Evolutionary conservation across 2,113 vertebrate species (phyloP), one percentile per base, ranked within the genome.

Genomic region (Nanorana parkeri): DNA sequence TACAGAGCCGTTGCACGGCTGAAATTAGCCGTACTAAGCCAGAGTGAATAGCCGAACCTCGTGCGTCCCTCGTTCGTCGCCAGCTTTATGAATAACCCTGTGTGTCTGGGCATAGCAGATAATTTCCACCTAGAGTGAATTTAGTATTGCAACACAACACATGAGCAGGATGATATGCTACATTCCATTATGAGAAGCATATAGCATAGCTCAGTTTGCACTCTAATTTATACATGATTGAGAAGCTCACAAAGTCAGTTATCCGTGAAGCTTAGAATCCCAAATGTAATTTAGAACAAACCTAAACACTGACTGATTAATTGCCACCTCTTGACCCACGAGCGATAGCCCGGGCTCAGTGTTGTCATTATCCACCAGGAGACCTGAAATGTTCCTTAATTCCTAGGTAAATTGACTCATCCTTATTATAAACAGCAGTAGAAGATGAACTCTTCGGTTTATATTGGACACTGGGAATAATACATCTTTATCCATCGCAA

Each of bases 281-380:
- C 91, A 91, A 47, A 94, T 94, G 94, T 95, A 90, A 95, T 96
- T 94, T 94, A 89, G 93, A 89, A 84, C 3, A 95, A 95, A 94
- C 92, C 93, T 95, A 97, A 98, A 96, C 96, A 96, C 90, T 94
- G 60, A 90, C 94, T 97, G 96, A 98, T 97, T 94, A 96, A 98
- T 98, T 88, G 85, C 89, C 91, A 92, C 93, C 94, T 95, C 88
- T 90, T 94, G 92, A 94, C 94, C 92, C 86, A 91, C 90, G 93
- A 95, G 94, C 94, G 94, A 94, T 89, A 92, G 93, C 93, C 84
- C 85, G 86, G 89, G 90, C 90, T 88, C 89, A 95, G 92, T 95
- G 92, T 92, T 92, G 90, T 89, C 85, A 89, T 94, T 93, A 94
- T 94, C 94, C 93, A 93, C 94, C 93, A 91, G 90, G 90, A 94